These are phyloP conservation scores for Eupeodes corollae DNA, from an alignment of 1,140 invertebrate species.

Conservation along the genomic window DNA sequence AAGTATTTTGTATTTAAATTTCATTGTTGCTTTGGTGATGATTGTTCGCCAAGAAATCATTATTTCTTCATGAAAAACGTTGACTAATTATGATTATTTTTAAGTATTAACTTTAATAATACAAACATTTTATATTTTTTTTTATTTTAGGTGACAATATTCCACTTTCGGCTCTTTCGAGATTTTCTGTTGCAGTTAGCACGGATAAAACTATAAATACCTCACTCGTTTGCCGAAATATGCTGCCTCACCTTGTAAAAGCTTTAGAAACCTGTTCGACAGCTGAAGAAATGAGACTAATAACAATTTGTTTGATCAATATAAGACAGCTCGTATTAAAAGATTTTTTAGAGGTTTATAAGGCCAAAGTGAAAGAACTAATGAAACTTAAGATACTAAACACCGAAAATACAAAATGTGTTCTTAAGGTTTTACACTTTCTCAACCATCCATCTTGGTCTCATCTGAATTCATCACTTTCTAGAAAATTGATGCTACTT, in stretches of 20 bases:
- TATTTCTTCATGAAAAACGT: too few species aligned
- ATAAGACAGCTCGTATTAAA: constrained; percentile 17
- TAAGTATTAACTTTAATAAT: too few species aligned
- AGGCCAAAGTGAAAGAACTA: constrained; percentile 12
- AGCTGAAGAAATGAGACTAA: constrained; percentile 19
- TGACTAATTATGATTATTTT: too few species aligned
- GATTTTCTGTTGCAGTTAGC: constrained; percentile 26
- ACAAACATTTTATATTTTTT: too few species aligned
- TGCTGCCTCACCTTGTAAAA: constrained; percentile 16
- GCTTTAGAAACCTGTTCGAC: constrained; percentile 15
- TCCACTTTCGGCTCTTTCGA: constrained; percentile 19
- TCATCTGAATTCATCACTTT: constrained; percentile 12
- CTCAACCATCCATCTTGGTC: constrained; percentile 27
- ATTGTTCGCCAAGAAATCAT: too few species aligned
- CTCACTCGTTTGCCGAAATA: constrained; percentile 19
- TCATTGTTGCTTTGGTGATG: too few species aligned
- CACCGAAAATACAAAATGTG: constrained; percentile 12
- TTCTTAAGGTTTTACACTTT: constrained; percentile 27
- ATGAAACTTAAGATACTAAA: constrained; percentile 11
- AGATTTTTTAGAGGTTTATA: constrained; percentile 16
- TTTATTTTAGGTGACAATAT: constrained; percentile 6
- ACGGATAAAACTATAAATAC: constrained; percentile 23
- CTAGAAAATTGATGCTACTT: constrained; percentile 10
- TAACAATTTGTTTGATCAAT: constrained; percentile 28
- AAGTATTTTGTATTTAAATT: too few species aligned